phyloP scores from a whole-genome alignment of 2,797 vertebrate species.

The Amniataba percoides region DNA sequence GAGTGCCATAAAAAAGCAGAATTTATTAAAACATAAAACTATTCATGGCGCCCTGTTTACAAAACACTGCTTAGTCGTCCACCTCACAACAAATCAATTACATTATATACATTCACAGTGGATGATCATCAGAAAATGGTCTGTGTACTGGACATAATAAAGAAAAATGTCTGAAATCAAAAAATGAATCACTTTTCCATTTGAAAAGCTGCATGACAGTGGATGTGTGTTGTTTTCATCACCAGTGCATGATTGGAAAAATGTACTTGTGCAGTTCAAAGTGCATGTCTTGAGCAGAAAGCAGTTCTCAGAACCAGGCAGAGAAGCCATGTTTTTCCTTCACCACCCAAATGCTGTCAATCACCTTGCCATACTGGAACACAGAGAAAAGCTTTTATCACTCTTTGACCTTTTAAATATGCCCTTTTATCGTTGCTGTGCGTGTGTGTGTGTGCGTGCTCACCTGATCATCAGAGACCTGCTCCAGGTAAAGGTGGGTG shows the following conservation, averaged over 20 bases:
- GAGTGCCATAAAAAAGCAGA: conserved; percentile 13
- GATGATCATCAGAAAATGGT: background rate
- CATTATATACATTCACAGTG: conserved; percentile 26
- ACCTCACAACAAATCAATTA: conserved; percentile 3
- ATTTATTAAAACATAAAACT: conserved; percentile 52
- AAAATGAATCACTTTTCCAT: background rate
- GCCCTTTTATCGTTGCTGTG: background rate
- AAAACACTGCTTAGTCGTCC: background rate
- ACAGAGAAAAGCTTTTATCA: conserved; percentile 55
- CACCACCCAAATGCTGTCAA: conserved; percentile 90
- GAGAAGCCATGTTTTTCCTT: conserved; percentile 84
- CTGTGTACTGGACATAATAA: conserved; percentile 9
- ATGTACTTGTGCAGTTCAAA: conserved; percentile 51
- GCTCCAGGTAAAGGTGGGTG: conserved; percentile 91
- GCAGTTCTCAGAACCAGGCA: conserved; percentile 81
- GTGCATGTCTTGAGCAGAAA: conserved; percentile 51
- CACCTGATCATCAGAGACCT: conserved; percentile 94
- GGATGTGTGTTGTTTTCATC: background rate
- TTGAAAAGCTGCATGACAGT: background rate
- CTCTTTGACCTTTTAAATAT: conserved; percentile 7
- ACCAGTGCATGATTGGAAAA: conserved; percentile 23
- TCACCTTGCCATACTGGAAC: conserved; percentile 89
- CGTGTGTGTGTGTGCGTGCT: conserved; percentile 33
- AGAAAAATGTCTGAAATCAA: conserved; percentile 15
- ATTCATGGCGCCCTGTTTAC: background rate